A percentile compares a stretch with the other conserved stretches of the same genome.
These are phyloP conservation scores for Polia nebulosa DNA, from an alignment of 2,888 invertebrate genomes.

Conservation along the genomic window DNA sequence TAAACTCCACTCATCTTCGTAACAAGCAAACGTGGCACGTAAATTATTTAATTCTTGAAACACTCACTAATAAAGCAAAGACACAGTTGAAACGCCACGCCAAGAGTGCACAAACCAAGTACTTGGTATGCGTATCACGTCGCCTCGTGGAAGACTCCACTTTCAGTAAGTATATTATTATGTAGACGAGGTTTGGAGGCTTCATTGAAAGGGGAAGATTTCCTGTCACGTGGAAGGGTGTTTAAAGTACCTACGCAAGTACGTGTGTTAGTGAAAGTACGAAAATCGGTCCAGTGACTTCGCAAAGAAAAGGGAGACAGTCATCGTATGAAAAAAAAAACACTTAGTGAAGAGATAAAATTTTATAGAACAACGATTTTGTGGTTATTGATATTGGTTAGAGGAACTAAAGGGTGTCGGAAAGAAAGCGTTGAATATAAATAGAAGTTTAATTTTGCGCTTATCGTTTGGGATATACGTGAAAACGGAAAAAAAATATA, in stretches of 20 bases:
- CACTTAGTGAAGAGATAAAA: constrained; percentile 52
- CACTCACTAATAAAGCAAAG: constrained; percentile 50
- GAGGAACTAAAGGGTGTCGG: constrained; percentile 35
- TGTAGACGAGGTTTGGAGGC: constrained; percentile 66
- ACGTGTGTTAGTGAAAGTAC: constrained; percentile 42
- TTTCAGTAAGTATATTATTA: constrained; percentile 69
- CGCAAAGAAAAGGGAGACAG: constrained; percentile 18
- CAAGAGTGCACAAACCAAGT: constrained; percentile 58
- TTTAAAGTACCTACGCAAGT: constrained; percentile 59
- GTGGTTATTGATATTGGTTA: constrained; percentile 61
- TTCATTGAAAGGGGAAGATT: constrained; percentile 67
- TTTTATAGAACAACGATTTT: constrained; percentile 60
- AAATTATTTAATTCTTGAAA: constrained; percentile 44
- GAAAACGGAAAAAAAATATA: constrained; percentile 2
- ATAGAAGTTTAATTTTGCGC: constrained; percentile 49
- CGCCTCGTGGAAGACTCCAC: constrained; percentile 58
- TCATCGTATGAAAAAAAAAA: constrained; percentile 54
- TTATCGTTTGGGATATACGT: constrained; percentile 36
- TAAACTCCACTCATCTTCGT: constrained; percentile 2
- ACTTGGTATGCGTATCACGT: constrained; percentile 61
- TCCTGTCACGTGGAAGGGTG: constrained; percentile 61
- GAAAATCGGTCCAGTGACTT: constrained; percentile 37
- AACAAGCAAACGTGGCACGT: constrained; percentile 32
- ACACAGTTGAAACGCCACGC: constrained; percentile 44
- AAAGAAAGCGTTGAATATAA: constrained; percentile 52